Evolutionary conservation across 2,888 invertebrate genomes (phyloP), one percentile per base, ranked within the genome.

Genomic region (Heteromurus nitidus): DNA sequence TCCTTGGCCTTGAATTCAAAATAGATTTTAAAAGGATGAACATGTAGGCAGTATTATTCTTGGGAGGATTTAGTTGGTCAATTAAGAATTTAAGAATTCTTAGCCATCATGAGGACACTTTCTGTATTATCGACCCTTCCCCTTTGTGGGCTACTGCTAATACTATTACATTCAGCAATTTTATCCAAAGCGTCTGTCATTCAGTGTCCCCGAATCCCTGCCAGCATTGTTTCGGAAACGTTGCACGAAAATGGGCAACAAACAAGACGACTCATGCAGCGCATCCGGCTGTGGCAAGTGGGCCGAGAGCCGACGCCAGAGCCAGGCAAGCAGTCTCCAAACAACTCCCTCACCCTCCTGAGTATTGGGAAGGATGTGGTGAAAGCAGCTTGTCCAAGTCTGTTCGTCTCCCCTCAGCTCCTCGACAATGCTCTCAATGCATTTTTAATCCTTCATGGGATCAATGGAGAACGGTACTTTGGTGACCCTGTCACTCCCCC

Each of bases 351-450:
- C 16, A 47, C 62, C 1, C 16, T 73, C 3, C n/a, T 73, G 22
- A 47, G 62, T 30, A n/a, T 64, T n/a, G 26, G 44, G n/a, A 62
- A n/a, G 5, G 13, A 44, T 18, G 24, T 73, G 16, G 73, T 31
- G 9, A 73, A 73, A 50, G 30, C 42, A 1, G 60, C 18, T 1
- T 72, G 72, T 44, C 72, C 72, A 11, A 22, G 31, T 31, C 58
- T 18, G 7, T 72, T 44, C 31, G 30, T 62, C 1, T 30, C 73
- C 0, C 62, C 47, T 28, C 3, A 9, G 18, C 26, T 30, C 0
- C 18, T 73, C n/a, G 73, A 73, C 30, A 42, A n/a, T 20, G 73
- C 47, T 3, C 22, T 70, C 11, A n/a, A 47, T 47, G 47, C 47
- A 47, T 24, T 20, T 13, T 11, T 31, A 5, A 42, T 73, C 30